phyloP scores from a whole-genome alignment of 2,797 vertebrate species.

The Danio aesculapii region DNA sequence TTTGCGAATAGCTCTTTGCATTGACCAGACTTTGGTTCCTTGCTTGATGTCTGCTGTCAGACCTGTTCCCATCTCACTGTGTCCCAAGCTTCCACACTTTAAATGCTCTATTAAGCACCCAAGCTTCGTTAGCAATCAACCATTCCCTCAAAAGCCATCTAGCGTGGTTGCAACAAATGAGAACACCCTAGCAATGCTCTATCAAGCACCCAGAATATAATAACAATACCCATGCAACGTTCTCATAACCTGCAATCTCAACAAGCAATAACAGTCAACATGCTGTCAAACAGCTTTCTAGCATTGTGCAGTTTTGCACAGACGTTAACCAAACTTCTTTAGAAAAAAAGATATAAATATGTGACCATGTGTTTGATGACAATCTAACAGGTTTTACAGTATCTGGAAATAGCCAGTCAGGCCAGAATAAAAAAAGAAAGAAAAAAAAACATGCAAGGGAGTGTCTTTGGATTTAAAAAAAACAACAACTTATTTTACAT shows the following conservation, averaged over 20 bases:
- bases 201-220: neutral
- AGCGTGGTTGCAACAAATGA: too few species aligned
- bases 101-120: too few species aligned
- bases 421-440: neutral
- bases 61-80: too few species aligned
- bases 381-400: neutral
- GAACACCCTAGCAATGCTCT: neutral
- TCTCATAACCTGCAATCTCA: neutral
- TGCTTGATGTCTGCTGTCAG: too few species aligned
- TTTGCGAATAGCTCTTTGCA: too few species aligned
- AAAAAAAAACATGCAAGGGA: neutral
- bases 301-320: neutral
- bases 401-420: neutral
- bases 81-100: too few species aligned
- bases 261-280: neutral
- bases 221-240: too few species aligned
- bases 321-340: neutral
- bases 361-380: neutral
- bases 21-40: too few species aligned
- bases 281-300: neutral
- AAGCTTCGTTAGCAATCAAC: too few species aligned
- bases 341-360: too few species aligned
- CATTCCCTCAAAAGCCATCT: too few species aligned
- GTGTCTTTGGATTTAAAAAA: neutral
- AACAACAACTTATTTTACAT: neutral